Percentiles rank a stretch among this genome's conserved stretches.
These are phyloP conservation scores for Norana najaformis DNA, from an alignment of 2,888 invertebrate genomes.

Conservation along the genomic window DNA sequence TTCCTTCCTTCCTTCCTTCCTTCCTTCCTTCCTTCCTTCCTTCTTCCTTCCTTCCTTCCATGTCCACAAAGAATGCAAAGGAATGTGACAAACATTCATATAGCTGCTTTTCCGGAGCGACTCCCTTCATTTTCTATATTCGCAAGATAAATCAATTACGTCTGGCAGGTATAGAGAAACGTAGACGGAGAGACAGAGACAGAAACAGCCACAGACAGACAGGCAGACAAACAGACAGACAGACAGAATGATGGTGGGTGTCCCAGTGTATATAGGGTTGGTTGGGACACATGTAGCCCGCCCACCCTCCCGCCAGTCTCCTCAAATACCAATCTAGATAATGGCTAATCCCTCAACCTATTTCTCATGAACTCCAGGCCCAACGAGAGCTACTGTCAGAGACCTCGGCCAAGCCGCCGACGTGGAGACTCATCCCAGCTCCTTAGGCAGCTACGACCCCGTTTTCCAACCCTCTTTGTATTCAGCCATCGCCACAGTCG, in stretches of 20 bases:
- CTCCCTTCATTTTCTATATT: background rate
- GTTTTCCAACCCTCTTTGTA: background rate
- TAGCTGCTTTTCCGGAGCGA: background rate
- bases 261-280: background rate
- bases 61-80: background rate
- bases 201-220: background rate
- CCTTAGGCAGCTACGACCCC: background rate
- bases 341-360: background rate
- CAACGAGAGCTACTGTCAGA: background rate
- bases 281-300: background rate
- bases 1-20: background rate
- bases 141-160: background rate
- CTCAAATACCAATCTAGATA: constrained; percentile 5
- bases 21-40: background rate
- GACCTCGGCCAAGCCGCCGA: background rate
- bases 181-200: background rate
- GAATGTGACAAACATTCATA: background rate
- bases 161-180: background rate
- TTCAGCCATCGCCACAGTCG: background rate
- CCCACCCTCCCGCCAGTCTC: background rate
- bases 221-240: background rate
- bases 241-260: background rate
- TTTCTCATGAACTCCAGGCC: constrained; percentile 7
- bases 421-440: background rate
- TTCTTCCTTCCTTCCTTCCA: background rate